These are phyloP conservation scores for Urocolius indicus DNA, from an alignment of 2,113 vertebrate species.

Conservation along the genomic window DNA sequence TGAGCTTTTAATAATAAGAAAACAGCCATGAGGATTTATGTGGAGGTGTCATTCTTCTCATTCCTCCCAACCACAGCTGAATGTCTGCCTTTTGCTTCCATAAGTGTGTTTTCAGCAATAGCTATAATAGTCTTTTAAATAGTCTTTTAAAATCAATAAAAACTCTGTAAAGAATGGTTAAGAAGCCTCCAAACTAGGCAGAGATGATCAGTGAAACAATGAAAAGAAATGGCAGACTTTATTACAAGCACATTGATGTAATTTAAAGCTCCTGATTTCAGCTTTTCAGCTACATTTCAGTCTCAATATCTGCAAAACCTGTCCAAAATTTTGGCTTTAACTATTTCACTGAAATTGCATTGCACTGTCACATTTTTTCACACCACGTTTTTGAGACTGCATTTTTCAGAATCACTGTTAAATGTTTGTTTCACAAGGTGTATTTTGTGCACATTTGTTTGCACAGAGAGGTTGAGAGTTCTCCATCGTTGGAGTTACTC, in stretches of 20 bases:
- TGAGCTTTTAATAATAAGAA: constrained; percentile 39
- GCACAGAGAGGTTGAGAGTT: not conserved
- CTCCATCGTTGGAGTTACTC: not conserved
- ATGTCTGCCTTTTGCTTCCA: not conserved
- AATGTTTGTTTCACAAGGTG: not conserved
- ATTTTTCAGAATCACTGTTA: not conserved
- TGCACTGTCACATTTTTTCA: not conserved
- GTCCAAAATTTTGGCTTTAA: not conserved
- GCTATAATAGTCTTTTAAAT: not conserved
- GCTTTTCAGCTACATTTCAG: not conserved
- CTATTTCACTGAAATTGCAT: not conserved
- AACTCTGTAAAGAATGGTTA: not conserved
- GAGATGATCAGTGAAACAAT: not conserved
- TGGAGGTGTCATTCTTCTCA: constrained; percentile 19
- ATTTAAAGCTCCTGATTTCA: not conserved
- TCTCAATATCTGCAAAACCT: not conserved
- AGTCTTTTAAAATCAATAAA: not conserved
- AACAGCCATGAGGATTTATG: not conserved
- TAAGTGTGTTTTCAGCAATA: not conserved
- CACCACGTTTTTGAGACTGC: not conserved
- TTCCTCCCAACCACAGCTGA: not conserved
- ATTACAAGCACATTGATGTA: not conserved
- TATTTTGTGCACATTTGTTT: not conserved
- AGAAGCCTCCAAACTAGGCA: not conserved
- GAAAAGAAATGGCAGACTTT: not conserved